Evolutionary conservation across 53 echinoderm and acorn worm genomes (phyloP).

Genomic region (Patiria pectinifera): DNA sequence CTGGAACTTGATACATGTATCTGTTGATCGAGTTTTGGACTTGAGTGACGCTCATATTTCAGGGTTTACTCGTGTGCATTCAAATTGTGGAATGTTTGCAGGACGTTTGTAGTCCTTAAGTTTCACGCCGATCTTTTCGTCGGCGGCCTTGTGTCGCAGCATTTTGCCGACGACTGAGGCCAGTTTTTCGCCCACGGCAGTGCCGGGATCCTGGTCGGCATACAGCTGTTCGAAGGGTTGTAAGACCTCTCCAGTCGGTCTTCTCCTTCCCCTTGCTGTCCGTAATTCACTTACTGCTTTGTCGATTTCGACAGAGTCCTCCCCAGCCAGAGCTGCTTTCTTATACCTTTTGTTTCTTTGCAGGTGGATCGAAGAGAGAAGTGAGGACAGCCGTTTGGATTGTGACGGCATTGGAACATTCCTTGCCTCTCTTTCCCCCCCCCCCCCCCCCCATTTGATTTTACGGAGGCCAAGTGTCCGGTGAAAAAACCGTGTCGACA

Average conservation of each 20-base stretch:
- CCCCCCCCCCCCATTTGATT: too few species aligned
- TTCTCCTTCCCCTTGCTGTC: not conserved
- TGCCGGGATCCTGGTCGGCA: not conserved
- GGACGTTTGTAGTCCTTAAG: conserved; percentile 13
- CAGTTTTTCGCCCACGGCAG: not conserved
- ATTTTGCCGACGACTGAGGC: not conserved
- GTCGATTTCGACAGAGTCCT: not conserved
- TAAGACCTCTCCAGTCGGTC: not conserved
- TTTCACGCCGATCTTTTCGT: not conserved
- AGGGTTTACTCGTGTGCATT: not conserved
- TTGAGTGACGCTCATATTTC: not conserved
- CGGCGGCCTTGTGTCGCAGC: not conserved
- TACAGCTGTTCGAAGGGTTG: conserved; percentile 4
- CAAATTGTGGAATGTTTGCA: not conserved
- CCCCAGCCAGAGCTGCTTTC: not conserved
- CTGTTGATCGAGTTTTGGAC: not conserved
- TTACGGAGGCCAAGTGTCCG: too few species aligned
- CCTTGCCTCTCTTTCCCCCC: too few species aligned
- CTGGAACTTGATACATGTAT: not conserved
- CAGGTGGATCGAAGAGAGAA: not conserved
- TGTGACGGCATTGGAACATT: too few species aligned
- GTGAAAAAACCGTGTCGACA: too few species aligned
- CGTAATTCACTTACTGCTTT: not conserved
- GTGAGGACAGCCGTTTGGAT: conserved; percentile 26
- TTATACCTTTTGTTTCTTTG: not conserved